A percentile compares a stretch with the other conserved stretches of the same genome.
Conservation (phyloP, 1,140 invertebrate species). For the Hyposmocoma kahamanoa region DNA sequence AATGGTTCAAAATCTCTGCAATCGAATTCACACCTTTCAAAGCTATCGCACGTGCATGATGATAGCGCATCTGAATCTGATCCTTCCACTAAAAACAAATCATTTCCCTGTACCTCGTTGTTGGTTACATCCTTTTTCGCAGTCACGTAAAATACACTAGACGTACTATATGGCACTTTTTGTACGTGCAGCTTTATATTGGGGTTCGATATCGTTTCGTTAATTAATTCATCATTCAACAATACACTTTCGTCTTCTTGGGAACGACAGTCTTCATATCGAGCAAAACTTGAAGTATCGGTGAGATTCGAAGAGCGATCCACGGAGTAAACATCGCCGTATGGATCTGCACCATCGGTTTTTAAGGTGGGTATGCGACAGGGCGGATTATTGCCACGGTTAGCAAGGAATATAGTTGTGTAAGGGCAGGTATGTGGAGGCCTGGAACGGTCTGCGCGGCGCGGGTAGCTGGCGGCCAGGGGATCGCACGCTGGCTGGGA, state of each 20-base stretch:
- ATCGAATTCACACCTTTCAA: slow-evolving; percentile 70
- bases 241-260: too few species aligned
- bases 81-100: slow-evolving; percentile 58
- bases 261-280: slow-evolving; percentile 64
- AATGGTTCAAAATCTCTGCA: slow-evolving; percentile 74
- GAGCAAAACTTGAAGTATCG: slow-evolving; percentile 70
- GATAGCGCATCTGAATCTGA: slow-evolving; percentile 65
- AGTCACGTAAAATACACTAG: slow-evolving; percentile 63
- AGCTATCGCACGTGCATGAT: slow-evolving; percentile 69
- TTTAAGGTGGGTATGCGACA: slow-evolving; percentile 42
- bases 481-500: slow-evolving; percentile 45
- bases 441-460: slow-evolving; percentile 51
- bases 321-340: slow-evolving; percentile 61
- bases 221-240: slow-evolving; percentile 37
- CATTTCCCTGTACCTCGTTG: slow-evolving; percentile 34
- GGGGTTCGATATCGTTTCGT: slow-evolving; percentile 31
- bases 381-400: slow-evolving; percentile 39
- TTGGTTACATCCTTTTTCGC: slow-evolving; percentile 48
- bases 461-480: slow-evolving; percentile 58
- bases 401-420: slow-evolving; percentile 59
- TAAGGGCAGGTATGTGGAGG: slow-evolving; percentile 61
- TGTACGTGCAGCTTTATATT: slow-evolving; percentile 54
- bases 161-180: slow-evolving; percentile 62
- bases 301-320: slow-evolving; percentile 71
- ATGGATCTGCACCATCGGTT: slow-evolving; percentile 45